Evolutionary conservation across 2,888 invertebrate species (phyloP).

Genomic region (Drosophila prolongata): DNA sequence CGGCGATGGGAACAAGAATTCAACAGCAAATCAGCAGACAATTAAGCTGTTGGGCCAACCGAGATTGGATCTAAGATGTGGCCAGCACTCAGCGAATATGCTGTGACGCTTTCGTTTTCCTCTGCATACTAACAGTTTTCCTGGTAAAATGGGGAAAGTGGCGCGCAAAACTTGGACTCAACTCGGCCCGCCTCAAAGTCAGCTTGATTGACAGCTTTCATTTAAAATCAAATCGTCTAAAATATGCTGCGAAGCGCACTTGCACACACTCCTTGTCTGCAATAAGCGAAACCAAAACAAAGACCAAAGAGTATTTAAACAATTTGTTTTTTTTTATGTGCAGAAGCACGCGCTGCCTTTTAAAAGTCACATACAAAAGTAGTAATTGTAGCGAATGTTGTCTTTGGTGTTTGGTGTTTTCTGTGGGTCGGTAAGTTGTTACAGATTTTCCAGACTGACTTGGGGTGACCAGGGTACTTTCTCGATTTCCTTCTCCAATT

Average conservation of each 20-base stretch:
- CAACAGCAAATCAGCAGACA: conserved; percentile 2
- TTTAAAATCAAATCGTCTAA: conserved; percentile 76
- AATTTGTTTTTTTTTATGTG: conserved; percentile 53
- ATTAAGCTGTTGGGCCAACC: conserved; percentile 16
- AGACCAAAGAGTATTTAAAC: conserved; percentile 67
- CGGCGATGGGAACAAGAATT: conserved; percentile 24
- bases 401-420: conserved; percentile 7
- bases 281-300: conserved; percentile 29
- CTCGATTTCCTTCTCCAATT: conserved; percentile 51
- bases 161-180: conserved; percentile 41
- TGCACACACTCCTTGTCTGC: conserved; percentile 21
- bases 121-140: conserved; percentile 59
- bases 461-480: conserved; percentile 54
- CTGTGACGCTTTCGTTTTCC: conserved; percentile 72
- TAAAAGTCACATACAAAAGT: conserved; percentile 26
- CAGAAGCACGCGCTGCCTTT: conserved; percentile 41
- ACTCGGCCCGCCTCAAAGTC: conserved; percentile 53
- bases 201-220: conserved; percentile 83
- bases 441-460: conserved; percentile 37
- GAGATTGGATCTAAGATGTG: conserved; percentile 10
- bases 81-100: conserved; percentile 1
- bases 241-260: conserved; percentile 51
- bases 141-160: conserved; percentile 77
- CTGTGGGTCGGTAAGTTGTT: conserved; percentile 52
- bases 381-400: conserved; percentile 32